phyloP scores from a whole-genome alignment of 2,888 invertebrate genomes.

The Phaedon cochleariae region DNA sequence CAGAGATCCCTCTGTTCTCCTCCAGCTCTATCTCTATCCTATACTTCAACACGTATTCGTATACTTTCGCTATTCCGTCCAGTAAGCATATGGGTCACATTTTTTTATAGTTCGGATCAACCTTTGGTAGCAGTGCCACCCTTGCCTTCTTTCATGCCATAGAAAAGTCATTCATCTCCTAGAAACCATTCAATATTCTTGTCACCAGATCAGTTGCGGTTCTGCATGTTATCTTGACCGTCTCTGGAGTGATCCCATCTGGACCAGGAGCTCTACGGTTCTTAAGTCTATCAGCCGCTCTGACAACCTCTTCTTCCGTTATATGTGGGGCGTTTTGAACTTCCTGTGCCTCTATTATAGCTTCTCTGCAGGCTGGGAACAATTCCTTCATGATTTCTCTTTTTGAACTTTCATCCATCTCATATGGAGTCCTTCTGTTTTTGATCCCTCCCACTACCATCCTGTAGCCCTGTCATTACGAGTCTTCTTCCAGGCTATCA shows the following conservation, averaged over 20 bases:
- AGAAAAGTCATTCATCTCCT: not conserved
- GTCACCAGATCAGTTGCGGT: not conserved
- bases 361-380: not conserved
- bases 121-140: not conserved
- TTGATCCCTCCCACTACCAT: slow-evolving; percentile 1
- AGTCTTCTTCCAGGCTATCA: not conserved
- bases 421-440: slow-evolving; percentile 3
- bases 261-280: not conserved
- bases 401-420: not conserved
- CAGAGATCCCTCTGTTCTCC: slow-evolving; percentile 5
- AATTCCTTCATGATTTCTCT: not conserved
- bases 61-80: slow-evolving; percentile 16
- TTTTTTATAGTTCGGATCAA: not conserved
- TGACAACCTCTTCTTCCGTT: not conserved
- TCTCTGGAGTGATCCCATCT: not conserved
- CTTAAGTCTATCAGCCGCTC: not conserved
- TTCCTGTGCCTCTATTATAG: not conserved
- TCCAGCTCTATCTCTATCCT: slow-evolving; percentile 18
- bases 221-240: not conserved
- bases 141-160: not conserved
- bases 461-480: slow-evolving; percentile 5
- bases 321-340: not conserved
- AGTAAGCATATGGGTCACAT: slow-evolving; percentile 20
- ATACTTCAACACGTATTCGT: slow-evolving; percentile 15
- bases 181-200: not conserved